Evolutionary conservation across 2,888 invertebrate species (phyloP).

Genomic region (Tricholauxania praeusta): DNA sequence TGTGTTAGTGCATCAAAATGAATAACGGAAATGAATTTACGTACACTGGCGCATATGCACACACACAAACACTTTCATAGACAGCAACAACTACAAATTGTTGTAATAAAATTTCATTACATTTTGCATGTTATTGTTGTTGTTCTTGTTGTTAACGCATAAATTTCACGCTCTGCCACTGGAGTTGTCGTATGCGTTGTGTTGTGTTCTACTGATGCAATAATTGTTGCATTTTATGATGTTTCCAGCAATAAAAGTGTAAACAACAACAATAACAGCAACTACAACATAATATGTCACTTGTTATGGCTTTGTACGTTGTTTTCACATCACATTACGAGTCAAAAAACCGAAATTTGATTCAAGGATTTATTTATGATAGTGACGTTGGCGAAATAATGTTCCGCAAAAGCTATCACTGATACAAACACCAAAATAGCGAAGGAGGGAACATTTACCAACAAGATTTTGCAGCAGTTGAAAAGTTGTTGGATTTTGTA

Average conservation of each 20-base stretch:
- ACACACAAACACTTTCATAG: slow-evolving; percentile 2
- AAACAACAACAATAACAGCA: neutral
- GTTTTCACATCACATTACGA: too few species aligned
- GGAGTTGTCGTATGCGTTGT: neutral
- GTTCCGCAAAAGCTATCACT: too few species aligned
- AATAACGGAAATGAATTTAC: neutral
- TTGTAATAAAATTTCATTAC: slow-evolving; percentile 23
- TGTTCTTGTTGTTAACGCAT: slow-evolving; percentile 7
- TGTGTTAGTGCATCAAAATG: neutral
- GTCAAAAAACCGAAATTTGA: too few species aligned
- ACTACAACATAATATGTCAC: neutral
- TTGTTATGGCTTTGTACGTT: too few species aligned
- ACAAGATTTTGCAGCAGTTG: too few species aligned
- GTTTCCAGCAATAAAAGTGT: slow-evolving; percentile 4
- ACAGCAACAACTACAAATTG: neutral
- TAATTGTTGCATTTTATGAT: slow-evolving; percentile 32
- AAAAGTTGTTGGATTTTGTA: too few species aligned
- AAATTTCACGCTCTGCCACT: slow-evolving; percentile 11
- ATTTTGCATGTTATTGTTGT: neutral
- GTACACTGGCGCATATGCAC: neutral
- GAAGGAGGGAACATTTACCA: too few species aligned
- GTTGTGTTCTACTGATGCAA: slow-evolving; percentile 10
- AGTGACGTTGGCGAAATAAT: too few species aligned
- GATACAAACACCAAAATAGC: too few species aligned
- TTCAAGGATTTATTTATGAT: too few species aligned